Percentiles rank a stretch among this genome's conserved stretches.
Conservation (phyloP, 2,888 invertebrate genomes). For the Epirrhoe alternata region DNA sequence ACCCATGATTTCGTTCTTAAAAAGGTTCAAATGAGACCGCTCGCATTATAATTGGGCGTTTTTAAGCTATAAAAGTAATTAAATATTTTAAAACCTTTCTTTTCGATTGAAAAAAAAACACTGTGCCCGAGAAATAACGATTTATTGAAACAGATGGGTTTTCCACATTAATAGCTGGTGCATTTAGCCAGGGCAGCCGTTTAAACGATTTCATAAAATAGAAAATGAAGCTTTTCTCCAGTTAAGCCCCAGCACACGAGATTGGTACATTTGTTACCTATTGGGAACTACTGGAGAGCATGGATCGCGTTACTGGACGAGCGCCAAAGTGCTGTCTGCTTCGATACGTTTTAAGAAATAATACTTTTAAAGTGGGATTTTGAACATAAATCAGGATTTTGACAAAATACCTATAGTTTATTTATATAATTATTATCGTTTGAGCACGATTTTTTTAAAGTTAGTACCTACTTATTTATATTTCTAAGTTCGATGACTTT, state of each 20-base stretch:
- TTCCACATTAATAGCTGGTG: not conserved
- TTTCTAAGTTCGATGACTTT: no score
- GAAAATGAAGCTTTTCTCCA: not conserved
- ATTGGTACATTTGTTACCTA: constrained; percentile 27
- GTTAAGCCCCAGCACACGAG: constrained; percentile 11
- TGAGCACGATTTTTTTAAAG: no score
- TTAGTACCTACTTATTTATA: no score
- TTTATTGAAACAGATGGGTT: not conserved
- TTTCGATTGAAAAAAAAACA: no score
- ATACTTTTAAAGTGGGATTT: not conserved
- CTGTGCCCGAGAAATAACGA: no score
- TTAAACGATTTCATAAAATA: not conserved
- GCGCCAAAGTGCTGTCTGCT: constrained; percentile 47
- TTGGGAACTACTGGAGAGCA: constrained; percentile 15
- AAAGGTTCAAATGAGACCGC: no score
- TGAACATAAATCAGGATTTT: not conserved
- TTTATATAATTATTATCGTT: not conserved
- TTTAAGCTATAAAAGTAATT: no score
- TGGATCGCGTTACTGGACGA: constrained; percentile 42
- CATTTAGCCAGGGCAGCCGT: not conserved
- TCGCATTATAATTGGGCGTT: no score
- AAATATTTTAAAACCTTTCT: no score
- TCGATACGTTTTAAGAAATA: constrained; percentile 31
- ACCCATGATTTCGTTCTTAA: no score
- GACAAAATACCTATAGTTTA: not conserved